Percentiles rank a stretch among this genome's conserved stretches.
These are phyloP conservation scores for Ariolimax columbianus DNA, from an alignment of 2,888 invertebrate genomes.

Conservation along the genomic window DNA sequence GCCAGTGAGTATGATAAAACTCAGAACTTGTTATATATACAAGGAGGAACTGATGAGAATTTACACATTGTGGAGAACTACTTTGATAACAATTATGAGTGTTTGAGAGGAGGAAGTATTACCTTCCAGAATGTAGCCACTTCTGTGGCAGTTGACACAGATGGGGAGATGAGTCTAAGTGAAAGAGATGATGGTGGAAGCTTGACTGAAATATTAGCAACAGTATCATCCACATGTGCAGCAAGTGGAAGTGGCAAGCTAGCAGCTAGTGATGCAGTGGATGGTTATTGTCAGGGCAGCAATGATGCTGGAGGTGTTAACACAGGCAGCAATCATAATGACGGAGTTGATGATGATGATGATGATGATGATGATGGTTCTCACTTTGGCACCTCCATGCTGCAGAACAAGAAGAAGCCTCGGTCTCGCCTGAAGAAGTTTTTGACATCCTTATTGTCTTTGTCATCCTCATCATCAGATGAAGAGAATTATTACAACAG, in stretches of 20 bases:
- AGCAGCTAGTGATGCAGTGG: not conserved
- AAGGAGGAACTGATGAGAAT: not conserved
- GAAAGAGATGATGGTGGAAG: not conserved
- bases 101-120: not conserved
- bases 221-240: not conserved
- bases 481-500: slow-evolving; percentile 42
- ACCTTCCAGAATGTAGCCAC: not conserved
- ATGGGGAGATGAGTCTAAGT: not conserved
- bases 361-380: slow-evolving; percentile 1
- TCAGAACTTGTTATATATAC: not conserved
- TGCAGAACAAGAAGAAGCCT: slow-evolving; percentile 53
- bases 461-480: slow-evolving; percentile 55
- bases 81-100: slow-evolving; percentile 12
- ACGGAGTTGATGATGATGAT: not conserved
- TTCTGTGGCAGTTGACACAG: not conserved
- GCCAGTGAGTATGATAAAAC: not conserved
- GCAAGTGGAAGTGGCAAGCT: not conserved
- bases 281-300: not conserved
- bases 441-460: slow-evolving; percentile 53
- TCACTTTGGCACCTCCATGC: slow-evolving; percentile 45
- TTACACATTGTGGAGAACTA: slow-evolving; percentile 27
- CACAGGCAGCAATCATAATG: not conserved
- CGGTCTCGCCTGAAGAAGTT: slow-evolving; percentile 54
- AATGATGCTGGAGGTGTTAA: not conserved
- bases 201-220: not conserved